phyloP scores from a whole-genome alignment of 2,113 vertebrate genomes.

The Taxidea taxus region DNA sequence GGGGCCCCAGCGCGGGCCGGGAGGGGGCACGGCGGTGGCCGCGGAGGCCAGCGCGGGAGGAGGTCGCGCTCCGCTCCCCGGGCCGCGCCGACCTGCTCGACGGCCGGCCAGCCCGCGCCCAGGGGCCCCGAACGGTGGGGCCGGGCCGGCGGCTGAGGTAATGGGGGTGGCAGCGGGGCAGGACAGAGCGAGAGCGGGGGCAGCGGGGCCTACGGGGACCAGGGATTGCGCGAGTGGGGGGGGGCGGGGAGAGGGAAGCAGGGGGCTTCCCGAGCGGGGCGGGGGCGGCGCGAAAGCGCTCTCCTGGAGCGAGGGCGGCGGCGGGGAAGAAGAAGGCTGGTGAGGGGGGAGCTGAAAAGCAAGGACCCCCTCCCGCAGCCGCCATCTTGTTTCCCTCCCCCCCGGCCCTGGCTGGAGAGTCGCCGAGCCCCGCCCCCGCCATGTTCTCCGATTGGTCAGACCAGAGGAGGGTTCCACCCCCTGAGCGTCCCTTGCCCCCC shows the following conservation, averaged over 20 bases:
- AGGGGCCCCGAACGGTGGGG: constrained; percentile 66
- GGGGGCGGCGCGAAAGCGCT: background rate
- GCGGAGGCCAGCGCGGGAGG: constrained; percentile 66
- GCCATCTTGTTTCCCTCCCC: constrained; percentile 81
- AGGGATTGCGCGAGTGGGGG: background rate
- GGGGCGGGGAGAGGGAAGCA: constrained; percentile 53
- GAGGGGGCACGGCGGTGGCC: constrained; percentile 62
- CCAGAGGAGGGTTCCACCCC: background rate
- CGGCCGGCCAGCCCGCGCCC: constrained; percentile 34
- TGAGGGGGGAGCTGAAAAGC: constrained; percentile 41
- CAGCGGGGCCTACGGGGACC: constrained; percentile 57
- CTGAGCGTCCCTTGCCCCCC: background rate
- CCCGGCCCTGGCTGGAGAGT: constrained; percentile 19
- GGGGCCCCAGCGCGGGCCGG: constrained; percentile 65
- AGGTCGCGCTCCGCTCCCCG: constrained; percentile 72
- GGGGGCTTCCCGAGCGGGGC: constrained; percentile 25
- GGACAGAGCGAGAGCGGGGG: constrained; percentile 66
- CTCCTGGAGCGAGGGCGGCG: constrained; percentile 34
- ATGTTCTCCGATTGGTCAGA: constrained; percentile 39
- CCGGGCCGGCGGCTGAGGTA: constrained; percentile 60
- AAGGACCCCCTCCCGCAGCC: constrained; percentile 75
- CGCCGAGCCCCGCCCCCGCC: background rate
- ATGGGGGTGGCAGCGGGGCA: constrained; percentile 65
- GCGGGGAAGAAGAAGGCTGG: background rate
- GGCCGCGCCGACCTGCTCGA: constrained; percentile 19